Evolutionary conservation across 2,113 vertebrate genomes (phyloP).

Genomic region (Arothron firmamentum): DNA sequence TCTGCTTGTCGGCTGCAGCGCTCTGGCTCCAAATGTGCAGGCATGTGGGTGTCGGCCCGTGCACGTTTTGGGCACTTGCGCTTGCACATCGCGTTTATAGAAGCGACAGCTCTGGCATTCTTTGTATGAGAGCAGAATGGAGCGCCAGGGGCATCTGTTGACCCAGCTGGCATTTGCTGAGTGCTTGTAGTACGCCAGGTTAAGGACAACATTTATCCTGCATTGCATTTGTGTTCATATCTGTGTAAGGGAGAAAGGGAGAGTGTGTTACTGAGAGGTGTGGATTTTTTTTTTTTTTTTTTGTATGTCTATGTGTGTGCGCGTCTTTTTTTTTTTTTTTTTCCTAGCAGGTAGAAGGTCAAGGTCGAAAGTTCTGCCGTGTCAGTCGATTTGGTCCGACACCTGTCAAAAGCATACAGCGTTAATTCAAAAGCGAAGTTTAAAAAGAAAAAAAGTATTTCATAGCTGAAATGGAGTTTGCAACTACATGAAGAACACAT

Average conservation of each 20-base stretch:
- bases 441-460: not conserved
- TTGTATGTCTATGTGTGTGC: slow-evolving; percentile 9
- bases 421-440: slow-evolving; percentile 1
- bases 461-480: slow-evolving; percentile 1
- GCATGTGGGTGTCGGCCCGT: slow-evolving; percentile 25
- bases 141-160: slow-evolving; percentile 65
- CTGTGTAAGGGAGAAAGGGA: not conserved
- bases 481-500: slow-evolving; percentile 3
- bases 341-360: slow-evolving; percentile 8
- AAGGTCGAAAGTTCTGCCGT: slow-evolving; percentile 19
- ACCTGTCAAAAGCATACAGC: not conserved
- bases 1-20: slow-evolving; percentile 51
- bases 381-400: slow-evolving; percentile 5
- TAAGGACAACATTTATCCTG: slow-evolving; percentile 63
- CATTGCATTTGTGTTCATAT: slow-evolving; percentile 38
- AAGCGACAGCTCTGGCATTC: slow-evolving; percentile 42
- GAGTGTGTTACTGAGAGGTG: not conserved
- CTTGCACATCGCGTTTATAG: not conserved
- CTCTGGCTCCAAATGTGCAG: slow-evolving; percentile 36
- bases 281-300: not conserved
- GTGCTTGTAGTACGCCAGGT: slow-evolving; percentile 55
- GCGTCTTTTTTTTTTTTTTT: slow-evolving; percentile 8
- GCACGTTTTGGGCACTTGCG: not conserved
- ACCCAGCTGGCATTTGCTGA: slow-evolving; percentile 68
- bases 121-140: slow-evolving; percentile 45